Evolutionary conservation across 2,113 vertebrate genomes (phyloP).

Genomic region (Hippocampus abdominalis): DNA sequence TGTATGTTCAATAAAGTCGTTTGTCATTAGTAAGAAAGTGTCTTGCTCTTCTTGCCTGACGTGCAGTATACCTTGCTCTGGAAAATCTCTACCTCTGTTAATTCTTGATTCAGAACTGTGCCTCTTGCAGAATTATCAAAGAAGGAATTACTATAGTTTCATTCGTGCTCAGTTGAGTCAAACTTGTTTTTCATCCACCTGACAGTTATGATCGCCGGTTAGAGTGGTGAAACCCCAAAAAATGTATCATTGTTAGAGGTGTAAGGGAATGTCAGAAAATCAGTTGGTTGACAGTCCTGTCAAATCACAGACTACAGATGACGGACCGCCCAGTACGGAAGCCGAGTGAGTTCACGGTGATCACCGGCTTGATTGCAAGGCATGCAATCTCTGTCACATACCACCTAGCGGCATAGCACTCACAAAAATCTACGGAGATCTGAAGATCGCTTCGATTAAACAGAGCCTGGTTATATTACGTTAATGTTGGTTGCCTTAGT

Average conservation of each 20-base stretch:
- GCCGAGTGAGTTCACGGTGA: slow-evolving; percentile 47
- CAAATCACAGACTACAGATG: background rate
- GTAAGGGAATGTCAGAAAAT: background rate
- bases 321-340: slow-evolving; percentile 48
- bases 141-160: background rate
- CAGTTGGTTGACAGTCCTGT: background rate
- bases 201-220: background rate
- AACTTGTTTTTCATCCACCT: background rate
- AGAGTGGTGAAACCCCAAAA: background rate
- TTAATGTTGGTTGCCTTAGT: slow-evolving; percentile 42
- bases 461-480: slow-evolving; percentile 10
- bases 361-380: slow-evolving; percentile 63
- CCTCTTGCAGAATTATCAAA: background rate
- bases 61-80: slow-evolving; percentile 11
- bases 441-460: slow-evolving; percentile 11
- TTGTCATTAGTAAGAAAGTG: slow-evolving; percentile 21
- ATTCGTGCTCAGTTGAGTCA: background rate
- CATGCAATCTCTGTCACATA: slow-evolving; percentile 65
- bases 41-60: background rate
- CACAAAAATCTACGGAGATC: slow-evolving; percentile 20
- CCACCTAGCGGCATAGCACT: slow-evolving; percentile 52
- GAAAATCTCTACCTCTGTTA: slow-evolving; percentile 16
- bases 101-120: slow-evolving; percentile 11
- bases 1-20: slow-evolving; percentile 50
- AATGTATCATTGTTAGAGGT: background rate